Percentiles rank a stretch among this genome's conserved stretches.
Evolutionary conservation across 92 coral and sea anemone species (phyloP).

Genomic region (Pocillopora grandis): DNA sequence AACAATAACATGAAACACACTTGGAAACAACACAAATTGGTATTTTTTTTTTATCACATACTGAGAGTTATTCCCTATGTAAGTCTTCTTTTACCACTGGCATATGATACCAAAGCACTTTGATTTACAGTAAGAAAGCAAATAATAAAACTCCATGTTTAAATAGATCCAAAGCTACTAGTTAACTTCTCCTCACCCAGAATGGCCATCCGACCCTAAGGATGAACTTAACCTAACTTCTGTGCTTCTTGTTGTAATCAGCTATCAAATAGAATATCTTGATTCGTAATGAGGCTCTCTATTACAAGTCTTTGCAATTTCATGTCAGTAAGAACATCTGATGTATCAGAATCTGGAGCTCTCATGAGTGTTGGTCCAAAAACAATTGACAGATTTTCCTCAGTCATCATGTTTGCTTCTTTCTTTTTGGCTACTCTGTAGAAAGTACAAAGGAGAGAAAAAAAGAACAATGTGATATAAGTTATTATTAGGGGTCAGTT

Average conservation of each 20-base stretch:
- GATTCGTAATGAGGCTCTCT: conserved; percentile 77
- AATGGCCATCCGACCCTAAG: too few relatives aligned
- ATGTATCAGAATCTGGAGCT: conserved; percentile 83
- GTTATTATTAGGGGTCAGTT: neutral
- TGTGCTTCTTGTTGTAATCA: neutral
- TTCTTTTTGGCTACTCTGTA: conserved; percentile 74
- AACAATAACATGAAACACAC: too few relatives aligned
- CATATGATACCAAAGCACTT: too few relatives aligned
- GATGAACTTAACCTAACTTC: neutral
- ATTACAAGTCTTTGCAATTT: conserved; percentile 87
- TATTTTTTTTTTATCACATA: too few relatives aligned
- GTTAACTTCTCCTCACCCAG: too few relatives aligned
- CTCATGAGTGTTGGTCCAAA: conserved; percentile 98
- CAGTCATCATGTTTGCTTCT: conserved; percentile 90
- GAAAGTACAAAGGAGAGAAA: neutral
- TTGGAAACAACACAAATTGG: too few relatives aligned
- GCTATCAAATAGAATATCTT: conserved; percentile 81
- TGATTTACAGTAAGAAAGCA: too few relatives aligned
- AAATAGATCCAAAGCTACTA: too few relatives aligned
- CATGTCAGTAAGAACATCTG: conserved; percentile 73
- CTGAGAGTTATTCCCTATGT: too few relatives aligned
- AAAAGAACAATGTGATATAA: neutral
- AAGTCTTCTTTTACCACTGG: too few relatives aligned
- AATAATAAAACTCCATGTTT: too few relatives aligned
- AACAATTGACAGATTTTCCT: conserved; percentile 92